These are phyloP conservation scores for Nautilus pompilius DNA, from an alignment of 1,140 invertebrate genomes.

Conservation along the genomic window DNA sequence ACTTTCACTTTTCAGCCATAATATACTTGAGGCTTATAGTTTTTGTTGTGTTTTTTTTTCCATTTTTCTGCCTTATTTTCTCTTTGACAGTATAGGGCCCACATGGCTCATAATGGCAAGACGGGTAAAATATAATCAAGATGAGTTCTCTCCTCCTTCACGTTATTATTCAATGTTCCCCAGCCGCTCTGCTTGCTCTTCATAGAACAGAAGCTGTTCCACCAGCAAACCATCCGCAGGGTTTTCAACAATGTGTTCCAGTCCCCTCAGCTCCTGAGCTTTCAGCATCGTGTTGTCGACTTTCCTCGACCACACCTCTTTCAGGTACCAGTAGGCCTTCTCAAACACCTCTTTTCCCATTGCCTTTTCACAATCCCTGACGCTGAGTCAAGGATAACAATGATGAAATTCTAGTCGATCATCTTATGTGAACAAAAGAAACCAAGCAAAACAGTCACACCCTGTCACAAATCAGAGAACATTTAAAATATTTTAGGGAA, in stretches of 20 bases:
- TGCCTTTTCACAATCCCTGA: constrained; percentile 46
- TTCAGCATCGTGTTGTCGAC: constrained; percentile 28
- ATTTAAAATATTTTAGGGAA: too few species aligned
- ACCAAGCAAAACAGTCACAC: not conserved
- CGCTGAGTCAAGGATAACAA: constrained; percentile 16
- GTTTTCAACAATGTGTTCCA: constrained; percentile 45
- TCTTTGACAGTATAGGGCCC: too few species aligned
- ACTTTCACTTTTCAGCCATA: too few species aligned
- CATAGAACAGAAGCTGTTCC: constrained; percentile 53
- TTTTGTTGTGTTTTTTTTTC: too few species aligned
- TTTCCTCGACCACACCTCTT: constrained; percentile 27
- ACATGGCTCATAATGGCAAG: too few species aligned
- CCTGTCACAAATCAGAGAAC: not conserved
- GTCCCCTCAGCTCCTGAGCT: constrained; percentile 28
- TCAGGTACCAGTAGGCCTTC: constrained; percentile 50
- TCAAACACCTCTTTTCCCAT: constrained; percentile 45
- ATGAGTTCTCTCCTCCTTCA: too few species aligned
- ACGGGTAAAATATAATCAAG: too few species aligned
- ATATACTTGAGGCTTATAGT: too few species aligned
- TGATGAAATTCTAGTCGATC: too few species aligned
- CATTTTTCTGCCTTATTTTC: too few species aligned
- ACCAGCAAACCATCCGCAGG: constrained; percentile 53
- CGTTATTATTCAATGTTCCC: too few species aligned
- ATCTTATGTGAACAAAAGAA: not conserved
- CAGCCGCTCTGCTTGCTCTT: too few species aligned